Evolutionary conservation across 2,888 invertebrate genomes (phyloP).

Genomic region (Ctena decussata): DNA sequence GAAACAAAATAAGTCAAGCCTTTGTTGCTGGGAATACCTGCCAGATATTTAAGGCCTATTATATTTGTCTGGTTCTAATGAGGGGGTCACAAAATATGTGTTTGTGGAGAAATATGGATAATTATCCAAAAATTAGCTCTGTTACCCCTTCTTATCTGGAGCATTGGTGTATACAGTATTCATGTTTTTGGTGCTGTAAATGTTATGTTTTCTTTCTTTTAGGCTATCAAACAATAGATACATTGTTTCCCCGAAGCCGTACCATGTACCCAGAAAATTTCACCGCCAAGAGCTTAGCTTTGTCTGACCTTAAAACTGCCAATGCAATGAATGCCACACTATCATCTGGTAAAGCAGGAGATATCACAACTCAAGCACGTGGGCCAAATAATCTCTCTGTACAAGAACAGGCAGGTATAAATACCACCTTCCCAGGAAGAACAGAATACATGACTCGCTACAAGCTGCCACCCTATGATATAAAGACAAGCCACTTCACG

Average conservation of each 20-base stretch:
- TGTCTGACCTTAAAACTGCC: conserved; percentile 69
- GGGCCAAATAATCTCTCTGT: conserved; percentile 74
- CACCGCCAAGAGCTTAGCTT: conserved; percentile 60
- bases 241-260: conserved; percentile 76
- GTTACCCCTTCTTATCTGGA: too few relatives aligned
- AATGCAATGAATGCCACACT: conserved; percentile 71
- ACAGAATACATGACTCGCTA: conserved; percentile 85
- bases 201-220: conserved; percentile 22
- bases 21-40: too few relatives aligned
- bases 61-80: too few relatives aligned
- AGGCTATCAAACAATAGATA: conserved; percentile 82
- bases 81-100: too few relatives aligned
- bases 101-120: too few relatives aligned
- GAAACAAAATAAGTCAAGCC: too few relatives aligned
- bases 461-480: conserved; percentile 72
- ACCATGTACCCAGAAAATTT: conserved; percentile 64
- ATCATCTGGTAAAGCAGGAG: conserved; percentile 17
- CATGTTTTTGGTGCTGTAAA: neutral
- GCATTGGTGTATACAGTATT: neutral
- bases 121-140: too few relatives aligned
- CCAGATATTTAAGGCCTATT: too few relatives aligned
- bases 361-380: conserved; percentile 27
- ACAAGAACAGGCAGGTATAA: conserved; percentile 86
- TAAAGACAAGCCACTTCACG: conserved; percentile 78
- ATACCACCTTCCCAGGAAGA: conserved; percentile 84